Percentiles rank a stretch among this genome's conserved stretches.
These are phyloP conservation scores for Trichoplusia ni DNA, from an alignment of 1,140 invertebrate species.

Conservation along the genomic window DNA sequence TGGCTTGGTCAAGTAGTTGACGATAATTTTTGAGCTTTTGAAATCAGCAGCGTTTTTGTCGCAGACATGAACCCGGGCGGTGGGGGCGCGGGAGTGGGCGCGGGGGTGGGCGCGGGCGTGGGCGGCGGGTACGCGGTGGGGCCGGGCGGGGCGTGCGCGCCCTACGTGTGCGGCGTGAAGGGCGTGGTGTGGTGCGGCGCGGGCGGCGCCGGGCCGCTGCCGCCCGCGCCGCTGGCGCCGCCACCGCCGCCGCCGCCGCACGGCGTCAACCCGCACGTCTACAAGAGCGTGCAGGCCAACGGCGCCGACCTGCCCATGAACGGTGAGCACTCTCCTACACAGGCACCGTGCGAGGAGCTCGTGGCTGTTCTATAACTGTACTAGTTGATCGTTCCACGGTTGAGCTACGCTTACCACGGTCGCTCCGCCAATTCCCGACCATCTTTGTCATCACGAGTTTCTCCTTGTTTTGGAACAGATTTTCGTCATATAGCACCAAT, in stretches of 20 bases:
- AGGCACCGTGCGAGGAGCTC: no score
- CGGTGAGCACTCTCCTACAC: constrained; percentile 71
- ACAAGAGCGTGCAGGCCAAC: constrained; percentile 80
- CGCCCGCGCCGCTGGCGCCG: constrained; percentile 27
- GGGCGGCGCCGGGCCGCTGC: constrained; percentile 20
- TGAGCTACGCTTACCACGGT: no score
- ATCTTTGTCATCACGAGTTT: no score
- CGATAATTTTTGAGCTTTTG: no score
- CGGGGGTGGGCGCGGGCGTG: not conserved
- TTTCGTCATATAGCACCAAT: no score
- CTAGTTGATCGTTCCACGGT: no score
- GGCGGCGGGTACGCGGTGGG: constrained; percentile 1
- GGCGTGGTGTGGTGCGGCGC: constrained; percentile 49
- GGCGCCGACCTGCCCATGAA: constrained; percentile 83
- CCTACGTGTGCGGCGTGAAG: constrained; percentile 55
- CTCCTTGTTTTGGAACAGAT: no score
- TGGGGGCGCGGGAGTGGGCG: not conserved
- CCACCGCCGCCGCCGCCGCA: constrained; percentile 48
- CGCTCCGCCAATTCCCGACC: no score
- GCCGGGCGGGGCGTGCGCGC: constrained; percentile 14
- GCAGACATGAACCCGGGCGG: not conserved
- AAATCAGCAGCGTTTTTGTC: not conserved
- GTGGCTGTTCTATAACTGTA: no score
- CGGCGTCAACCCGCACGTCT: constrained; percentile 77
- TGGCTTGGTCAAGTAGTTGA: no score